Evolutionary conservation across 2,113 vertebrate genomes (phyloP).

Genomic region (Diphyllodes magnificus): DNA sequence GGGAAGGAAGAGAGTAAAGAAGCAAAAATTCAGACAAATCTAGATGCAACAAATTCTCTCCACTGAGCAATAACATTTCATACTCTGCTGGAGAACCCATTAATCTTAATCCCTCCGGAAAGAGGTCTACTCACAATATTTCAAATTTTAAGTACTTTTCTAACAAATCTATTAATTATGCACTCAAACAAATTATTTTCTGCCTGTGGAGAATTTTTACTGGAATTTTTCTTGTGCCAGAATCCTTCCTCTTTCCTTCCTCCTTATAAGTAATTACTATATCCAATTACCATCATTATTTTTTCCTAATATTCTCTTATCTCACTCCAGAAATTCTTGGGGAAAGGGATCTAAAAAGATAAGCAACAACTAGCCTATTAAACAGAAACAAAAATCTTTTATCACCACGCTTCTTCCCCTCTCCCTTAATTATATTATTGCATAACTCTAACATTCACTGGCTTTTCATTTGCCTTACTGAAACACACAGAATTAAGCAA

Average conservation of each 20-base stretch:
- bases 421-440: background rate
- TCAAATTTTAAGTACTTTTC: conserved; percentile 72
- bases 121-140: conserved; percentile 63
- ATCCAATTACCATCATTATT: background rate
- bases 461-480: background rate
- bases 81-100: conserved; percentile 55
- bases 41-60: conserved; percentile 48
- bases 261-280: conserved; percentile 27
- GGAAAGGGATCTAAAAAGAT: background rate
- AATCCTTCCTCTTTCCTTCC: background rate
- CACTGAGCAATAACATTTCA: conserved; percentile 63
- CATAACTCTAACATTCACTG: background rate
- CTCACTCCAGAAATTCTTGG: background rate
- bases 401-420: rapidly evolving
- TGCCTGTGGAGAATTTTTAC: conserved; percentile 62
- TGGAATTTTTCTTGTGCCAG: conserved; percentile 43
- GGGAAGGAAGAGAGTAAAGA: conserved; percentile 34
- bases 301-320: background rate
- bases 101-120: conserved; percentile 72
- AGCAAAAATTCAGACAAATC: conserved; percentile 47
- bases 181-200: conserved; percentile 71
- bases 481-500: background rate
- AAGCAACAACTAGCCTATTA: background rate
- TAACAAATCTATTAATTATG: conserved; percentile 78
- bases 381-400: background rate